A percentile compares a stretch with the other conserved stretches of the same genome.
Evolutionary conservation across 37 sponge, comb jelly and placozoan species (phyloP).

Genomic region (Mnemiopsis leidyi): DNA sequence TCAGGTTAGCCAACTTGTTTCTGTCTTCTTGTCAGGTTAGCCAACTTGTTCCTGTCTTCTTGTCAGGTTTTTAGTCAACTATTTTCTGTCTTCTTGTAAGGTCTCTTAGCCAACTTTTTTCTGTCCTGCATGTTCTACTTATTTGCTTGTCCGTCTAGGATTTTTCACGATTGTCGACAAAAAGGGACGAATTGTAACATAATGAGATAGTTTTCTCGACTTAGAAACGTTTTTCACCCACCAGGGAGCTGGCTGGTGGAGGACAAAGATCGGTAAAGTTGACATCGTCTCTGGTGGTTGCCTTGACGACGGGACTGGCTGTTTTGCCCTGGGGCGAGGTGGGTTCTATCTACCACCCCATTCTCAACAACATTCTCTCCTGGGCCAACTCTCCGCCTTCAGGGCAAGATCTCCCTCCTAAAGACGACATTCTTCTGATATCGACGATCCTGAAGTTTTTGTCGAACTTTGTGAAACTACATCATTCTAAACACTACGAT

Average conservation of each 20-base stretch:
- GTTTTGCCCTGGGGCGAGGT: constrained; percentile 3
- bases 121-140: too few relatives aligned
- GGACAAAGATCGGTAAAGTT: constrained; percentile 6
- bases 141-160: too few relatives aligned
- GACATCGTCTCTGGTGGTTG: not conserved
- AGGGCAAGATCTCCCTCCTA: constrained; percentile 24
- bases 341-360: constrained; percentile 46
- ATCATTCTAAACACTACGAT: constrained; percentile 64
- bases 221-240: not conserved
- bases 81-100: too few relatives aligned
- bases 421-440: constrained; percentile 1
- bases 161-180: too few relatives aligned
- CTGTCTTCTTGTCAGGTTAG: too few relatives aligned
- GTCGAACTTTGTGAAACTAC: not conserved
- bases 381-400: constrained; percentile 53
- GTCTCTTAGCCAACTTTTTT: too few relatives aligned
- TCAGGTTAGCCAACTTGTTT: too few relatives aligned
- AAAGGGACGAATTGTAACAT: too few relatives aligned
- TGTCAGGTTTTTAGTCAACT: too few relatives aligned
- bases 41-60: too few relatives aligned
- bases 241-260: constrained; percentile 10
- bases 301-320: not conserved
- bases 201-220: too few relatives aligned
- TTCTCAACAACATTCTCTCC: constrained; percentile 8
- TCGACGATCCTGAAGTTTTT: not conserved